phyloP scores from a whole-genome alignment of 2,113 vertebrate species.

The Ornithorhynchus anatinus region DNA sequence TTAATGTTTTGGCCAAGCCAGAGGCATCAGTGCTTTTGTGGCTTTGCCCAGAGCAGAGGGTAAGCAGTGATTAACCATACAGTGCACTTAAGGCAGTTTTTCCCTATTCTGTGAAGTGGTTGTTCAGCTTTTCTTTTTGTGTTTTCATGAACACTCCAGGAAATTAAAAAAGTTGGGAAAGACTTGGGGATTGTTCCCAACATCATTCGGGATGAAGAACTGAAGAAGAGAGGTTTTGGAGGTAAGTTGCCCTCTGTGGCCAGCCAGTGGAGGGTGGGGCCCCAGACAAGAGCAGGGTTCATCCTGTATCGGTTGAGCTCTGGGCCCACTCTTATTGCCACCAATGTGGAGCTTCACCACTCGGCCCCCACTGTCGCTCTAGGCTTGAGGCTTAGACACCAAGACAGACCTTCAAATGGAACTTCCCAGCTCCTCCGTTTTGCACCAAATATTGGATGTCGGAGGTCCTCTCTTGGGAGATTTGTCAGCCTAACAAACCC shows the following conservation, averaged over 20 bases:
- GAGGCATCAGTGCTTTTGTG: too few species aligned
- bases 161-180: slow-evolving; percentile 88
- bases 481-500: too few species aligned
- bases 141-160: slow-evolving; percentile 69
- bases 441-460: too few species aligned
- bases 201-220: slow-evolving; percentile 89
- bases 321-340: too few species aligned
- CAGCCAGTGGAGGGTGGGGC: background rate
- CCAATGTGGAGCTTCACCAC: too few species aligned
- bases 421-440: too few species aligned
- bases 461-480: too few species aligned
- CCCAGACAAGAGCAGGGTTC: background rate
- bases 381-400: too few species aligned
- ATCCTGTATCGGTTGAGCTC: background rate
- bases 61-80: background rate
- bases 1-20: too few species aligned
- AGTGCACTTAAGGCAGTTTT: background rate
- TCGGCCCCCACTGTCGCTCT: too few species aligned
- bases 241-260: slow-evolving; percentile 66
- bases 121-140: slow-evolving; percentile 37
- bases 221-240: slow-evolving; percentile 93
- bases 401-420: too few species aligned
- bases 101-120: background rate
- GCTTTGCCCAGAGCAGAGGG: too few species aligned
- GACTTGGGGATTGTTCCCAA: slow-evolving; percentile 87